Percentiles rank a stretch among this genome's conserved stretches.
phyloP scores from a whole-genome alignment of 2,797 vertebrate genomes.

The Peromyscus nudipes region DNA sequence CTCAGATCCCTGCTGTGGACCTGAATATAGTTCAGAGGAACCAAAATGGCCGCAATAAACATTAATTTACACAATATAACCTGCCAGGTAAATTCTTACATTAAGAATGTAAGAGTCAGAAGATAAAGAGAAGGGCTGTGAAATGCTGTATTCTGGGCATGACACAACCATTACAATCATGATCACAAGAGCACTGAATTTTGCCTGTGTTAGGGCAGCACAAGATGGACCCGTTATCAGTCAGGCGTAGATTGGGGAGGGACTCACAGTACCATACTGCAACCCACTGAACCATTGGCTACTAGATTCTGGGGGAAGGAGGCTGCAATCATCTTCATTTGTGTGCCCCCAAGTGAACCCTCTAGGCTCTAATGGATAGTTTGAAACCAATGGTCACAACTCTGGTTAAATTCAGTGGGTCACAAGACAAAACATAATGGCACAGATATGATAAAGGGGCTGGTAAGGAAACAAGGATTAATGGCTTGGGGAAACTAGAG shows the following conservation, averaged over 20 bases:
- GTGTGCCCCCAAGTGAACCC: neutral
- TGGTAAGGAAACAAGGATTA: neutral
- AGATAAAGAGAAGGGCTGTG: neutral
- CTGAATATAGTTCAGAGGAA: neutral
- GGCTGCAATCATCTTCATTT: neutral
- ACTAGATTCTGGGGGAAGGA: neutral
- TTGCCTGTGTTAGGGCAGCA: neutral
- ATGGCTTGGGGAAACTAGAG: neutral
- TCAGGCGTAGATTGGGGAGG: neutral
- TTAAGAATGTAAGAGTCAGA: neutral
- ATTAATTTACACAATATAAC: neutral
- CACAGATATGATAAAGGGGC: neutral
- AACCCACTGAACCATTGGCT: neutral
- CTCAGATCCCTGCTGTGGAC: neutral
- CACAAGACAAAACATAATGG: neutral
- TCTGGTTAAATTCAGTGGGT: neutral
- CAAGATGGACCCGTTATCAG: neutral
- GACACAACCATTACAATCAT: neutral
- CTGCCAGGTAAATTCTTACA: neutral
- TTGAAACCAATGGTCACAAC: neutral
- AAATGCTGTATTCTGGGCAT: neutral
- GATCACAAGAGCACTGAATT: neutral
- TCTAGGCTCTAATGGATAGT: neutral
- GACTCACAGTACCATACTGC: neutral
- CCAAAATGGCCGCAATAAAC: neutral